Evolutionary conservation across 1,140 invertebrate genomes (phyloP), one percentile per base, ranked within the genome.

Genomic region (Cydia strobilella): DNA sequence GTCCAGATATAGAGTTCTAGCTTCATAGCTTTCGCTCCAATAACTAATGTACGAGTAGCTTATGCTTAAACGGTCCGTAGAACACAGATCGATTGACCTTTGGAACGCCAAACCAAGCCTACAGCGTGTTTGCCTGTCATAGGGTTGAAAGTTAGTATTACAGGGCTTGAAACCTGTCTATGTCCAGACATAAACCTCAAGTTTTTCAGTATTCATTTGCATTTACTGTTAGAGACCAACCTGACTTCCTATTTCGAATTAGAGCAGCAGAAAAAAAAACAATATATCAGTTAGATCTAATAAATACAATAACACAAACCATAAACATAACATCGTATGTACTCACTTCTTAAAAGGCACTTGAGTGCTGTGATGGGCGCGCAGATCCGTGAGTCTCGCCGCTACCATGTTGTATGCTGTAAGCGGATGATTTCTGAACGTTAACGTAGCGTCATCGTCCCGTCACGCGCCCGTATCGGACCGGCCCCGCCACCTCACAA

Each of bases 391-490:
- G 89, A 98, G 96, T 91, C 97, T 96, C 95, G 97, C 98, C 92
- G 97, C 97, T 94, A 99, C 98, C 97, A 98, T 98, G 94, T 98
- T 98, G 95, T 98, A 98, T 94, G 97, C 98, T 98, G 96, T 93
- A 97, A 96, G 86, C 94, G 94, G 93, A 95, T 95, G 85, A 94
- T 94, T 94, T 95, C 94, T 95, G 91, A 82, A 93, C 86, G 94
- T 94, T 94, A 94, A 94, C 93, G 94, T 83, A 91, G 94, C 94
- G 90, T 81, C 85, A 84, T 79, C 84, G 82, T 79, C 81, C 65
- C 59, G 42, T 51, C 25, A 27, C 72, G 69, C 75, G 75, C 83
- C 76, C 84, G 84, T 18, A 82, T 83, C 86, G 82, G 82, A 88
- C 88, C 74, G 9, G 72, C 63, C 78, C 82, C 77, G 75, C 76